Evolutionary conservation across 2,797 vertebrate species (phyloP).

Genomic region (Ptychobarbus kaznakovi): DNA sequence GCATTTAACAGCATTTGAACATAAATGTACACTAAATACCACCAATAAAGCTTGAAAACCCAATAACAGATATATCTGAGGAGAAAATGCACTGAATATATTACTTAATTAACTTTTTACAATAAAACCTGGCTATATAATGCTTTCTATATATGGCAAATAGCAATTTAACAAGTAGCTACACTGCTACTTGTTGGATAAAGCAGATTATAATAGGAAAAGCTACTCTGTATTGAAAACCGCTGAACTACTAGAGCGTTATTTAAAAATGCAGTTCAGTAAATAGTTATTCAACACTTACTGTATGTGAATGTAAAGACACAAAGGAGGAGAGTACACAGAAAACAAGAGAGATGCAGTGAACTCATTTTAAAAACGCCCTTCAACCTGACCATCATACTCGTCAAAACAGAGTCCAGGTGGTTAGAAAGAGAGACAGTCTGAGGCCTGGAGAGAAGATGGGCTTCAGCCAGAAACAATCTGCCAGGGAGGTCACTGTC

Average conservation of each 20-base stretch:
- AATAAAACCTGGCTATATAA: neutral
- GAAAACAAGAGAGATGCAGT: neutral
- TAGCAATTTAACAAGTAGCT: neutral
- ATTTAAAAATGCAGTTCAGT: neutral
- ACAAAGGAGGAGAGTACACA: neutral
- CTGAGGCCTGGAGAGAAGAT: constrained; percentile 38
- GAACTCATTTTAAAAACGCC: neutral
- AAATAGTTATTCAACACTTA: neutral
- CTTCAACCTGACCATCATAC: constrained; percentile 28
- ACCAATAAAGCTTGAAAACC: neutral
- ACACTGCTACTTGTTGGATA: neutral
- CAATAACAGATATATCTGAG: neutral
- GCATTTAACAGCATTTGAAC: neutral
- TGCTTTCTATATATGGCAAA: neutral
- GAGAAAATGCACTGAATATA: neutral
- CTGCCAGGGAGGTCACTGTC: constrained; percentile 28
- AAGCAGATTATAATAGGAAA: neutral
- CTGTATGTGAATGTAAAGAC: neutral
- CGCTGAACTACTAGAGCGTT: neutral
- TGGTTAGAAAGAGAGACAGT: constrained; percentile 37
- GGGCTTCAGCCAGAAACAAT: constrained; percentile 23
- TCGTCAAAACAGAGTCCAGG: constrained; percentile 44
- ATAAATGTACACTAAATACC: neutral
- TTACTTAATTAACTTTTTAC: neutral
- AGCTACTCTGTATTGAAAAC: neutral